Percentiles rank a stretch among this genome's conserved stretches.
These are phyloP conservation scores for Ariolimax columbianus DNA, from an alignment of 2,888 invertebrate species.

Conservation along the genomic window DNA sequence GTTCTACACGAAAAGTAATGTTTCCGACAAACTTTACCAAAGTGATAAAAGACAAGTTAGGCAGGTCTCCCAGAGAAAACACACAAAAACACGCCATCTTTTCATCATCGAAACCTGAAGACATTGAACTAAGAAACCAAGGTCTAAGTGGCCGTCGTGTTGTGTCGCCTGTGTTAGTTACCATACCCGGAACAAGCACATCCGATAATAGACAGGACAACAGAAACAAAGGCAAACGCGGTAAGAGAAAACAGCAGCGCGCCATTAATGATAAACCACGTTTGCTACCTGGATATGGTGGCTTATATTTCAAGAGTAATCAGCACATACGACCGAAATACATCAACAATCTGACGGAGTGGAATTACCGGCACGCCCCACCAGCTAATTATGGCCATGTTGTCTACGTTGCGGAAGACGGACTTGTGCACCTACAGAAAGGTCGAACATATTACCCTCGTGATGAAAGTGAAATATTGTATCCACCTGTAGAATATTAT, in stretches of 20 bases:
- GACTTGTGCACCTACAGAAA: neutral
- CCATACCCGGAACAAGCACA: constrained; percentile 12
- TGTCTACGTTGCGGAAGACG: constrained; percentile 28
- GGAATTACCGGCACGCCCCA: neutral
- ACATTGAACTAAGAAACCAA: constrained; percentile 14
- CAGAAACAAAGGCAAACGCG: neutral
- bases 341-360: neutral
- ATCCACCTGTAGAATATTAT: neutral
- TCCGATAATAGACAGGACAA: neutral
- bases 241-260: neutral
- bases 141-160: constrained; percentile 34
- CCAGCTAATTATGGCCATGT: neutral
- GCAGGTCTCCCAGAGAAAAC: neutral
- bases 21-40: constrained; percentile 8
- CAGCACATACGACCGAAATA: neutral
- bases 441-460: neutral
- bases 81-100: neutral
- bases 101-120: neutral
- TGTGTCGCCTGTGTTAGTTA: constrained; percentile 29
- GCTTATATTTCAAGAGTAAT: constrained; percentile 2
- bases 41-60: constrained; percentile 14
- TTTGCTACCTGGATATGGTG: neutral
- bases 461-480: constrained; percentile 8
- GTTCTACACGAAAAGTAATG: neutral
- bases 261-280: neutral